Percentiles rank a stretch among this genome's conserved stretches.
These are phyloP conservation scores for Avahi laniger DNA, from an alignment of 2,797 vertebrate species.

Conservation along the genomic window DNA sequence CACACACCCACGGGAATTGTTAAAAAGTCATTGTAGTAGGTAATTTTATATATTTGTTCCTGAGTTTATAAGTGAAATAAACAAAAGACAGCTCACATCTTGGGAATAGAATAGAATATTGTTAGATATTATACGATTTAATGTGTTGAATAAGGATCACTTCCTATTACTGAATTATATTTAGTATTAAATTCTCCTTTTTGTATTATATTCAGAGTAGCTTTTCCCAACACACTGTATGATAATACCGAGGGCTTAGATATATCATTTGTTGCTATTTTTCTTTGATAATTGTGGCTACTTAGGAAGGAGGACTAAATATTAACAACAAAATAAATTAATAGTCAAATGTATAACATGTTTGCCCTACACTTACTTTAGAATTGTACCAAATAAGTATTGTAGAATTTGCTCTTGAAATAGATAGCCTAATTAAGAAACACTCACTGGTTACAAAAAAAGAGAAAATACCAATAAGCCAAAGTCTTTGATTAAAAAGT, in stretches of 20 bases:
- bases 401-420: slow-evolving; percentile 56
- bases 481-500: slow-evolving; percentile 55
- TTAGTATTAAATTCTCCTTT: background rate
- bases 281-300: background rate
- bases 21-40: background rate
- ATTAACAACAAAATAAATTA: background rate
- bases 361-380: background rate
- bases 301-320: background rate
- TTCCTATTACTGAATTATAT: slow-evolving; percentile 42
- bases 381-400: background rate
- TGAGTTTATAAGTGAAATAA: slow-evolving; percentile 53
- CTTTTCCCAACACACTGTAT: background rate
- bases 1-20: background rate
- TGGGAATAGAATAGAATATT: background rate
- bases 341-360: background rate
- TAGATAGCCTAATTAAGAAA: slow-evolving; percentile 71
- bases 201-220: background rate
- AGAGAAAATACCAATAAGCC: slow-evolving; percentile 73
- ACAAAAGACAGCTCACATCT: slow-evolving; percentile 42
- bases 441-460: slow-evolving; percentile 32
- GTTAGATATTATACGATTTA: slow-evolving; percentile 51
- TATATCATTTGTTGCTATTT: background rate
- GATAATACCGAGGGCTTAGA: background rate
- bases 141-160: slow-evolving; percentile 57
- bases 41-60: slow-evolving; percentile 53